phyloP scores from a whole-genome alignment of 2,797 vertebrate species.

The Pipistrellus pygmaeus region DNA sequence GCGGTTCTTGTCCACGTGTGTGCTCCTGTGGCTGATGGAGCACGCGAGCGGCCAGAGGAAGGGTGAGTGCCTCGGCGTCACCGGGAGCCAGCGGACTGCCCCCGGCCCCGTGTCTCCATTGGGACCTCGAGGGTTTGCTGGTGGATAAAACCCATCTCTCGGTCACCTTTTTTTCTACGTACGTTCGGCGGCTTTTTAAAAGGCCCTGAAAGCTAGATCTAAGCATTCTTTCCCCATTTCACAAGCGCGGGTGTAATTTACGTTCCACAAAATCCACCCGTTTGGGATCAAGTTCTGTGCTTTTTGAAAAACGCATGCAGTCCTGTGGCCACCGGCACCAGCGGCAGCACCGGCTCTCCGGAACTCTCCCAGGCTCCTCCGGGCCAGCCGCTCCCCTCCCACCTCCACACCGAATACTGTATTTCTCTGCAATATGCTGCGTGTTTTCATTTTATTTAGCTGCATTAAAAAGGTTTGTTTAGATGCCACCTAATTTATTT shows the following conservation, averaged over 20 bases:
- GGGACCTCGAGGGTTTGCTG: background rate
- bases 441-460: background rate
- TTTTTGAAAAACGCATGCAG: background rate
- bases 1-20: constrained; percentile 76
- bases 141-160: background rate
- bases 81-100: background rate
- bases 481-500: background rate
- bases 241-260: background rate
- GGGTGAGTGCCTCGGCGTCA: constrained; percentile 79
- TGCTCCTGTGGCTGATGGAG: constrained; percentile 77
- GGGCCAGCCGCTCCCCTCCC: no score
- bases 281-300: background rate
- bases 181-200: background rate
- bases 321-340: background rate
- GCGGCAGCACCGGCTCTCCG: background rate
- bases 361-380: background rate
- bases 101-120: background rate
- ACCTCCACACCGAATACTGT: background rate
- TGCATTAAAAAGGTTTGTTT: background rate
- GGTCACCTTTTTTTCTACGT: background rate
- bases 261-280: background rate
- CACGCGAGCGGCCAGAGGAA: constrained; percentile 80
- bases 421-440: background rate
- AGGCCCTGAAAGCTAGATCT: background rate
- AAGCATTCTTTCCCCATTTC: background rate